Evolutionary conservation across 2,888 invertebrate species (phyloP).

Genomic region (Idaea dimidiata): DNA sequence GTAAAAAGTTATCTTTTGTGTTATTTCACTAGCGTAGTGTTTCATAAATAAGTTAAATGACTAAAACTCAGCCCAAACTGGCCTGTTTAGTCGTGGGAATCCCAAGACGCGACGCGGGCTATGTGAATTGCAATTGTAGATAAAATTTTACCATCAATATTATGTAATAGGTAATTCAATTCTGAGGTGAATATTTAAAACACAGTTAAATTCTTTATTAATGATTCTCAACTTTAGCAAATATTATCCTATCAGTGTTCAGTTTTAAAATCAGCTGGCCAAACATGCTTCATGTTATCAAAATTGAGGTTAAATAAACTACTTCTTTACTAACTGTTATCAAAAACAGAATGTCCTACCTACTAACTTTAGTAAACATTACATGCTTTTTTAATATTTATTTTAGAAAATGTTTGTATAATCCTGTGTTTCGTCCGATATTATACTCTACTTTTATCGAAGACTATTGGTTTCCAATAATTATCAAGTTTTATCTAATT

Average conservation of each 20-base stretch:
- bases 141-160: too few species aligned
- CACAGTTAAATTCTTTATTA: neutral
- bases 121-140: neutral
- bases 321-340: neutral
- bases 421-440: too few species aligned
- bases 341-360: neutral
- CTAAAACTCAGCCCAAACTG: neutral
- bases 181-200: too few species aligned
- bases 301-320: neutral
- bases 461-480: neutral
- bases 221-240: neutral
- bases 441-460: too few species aligned
- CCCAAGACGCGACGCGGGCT: neutral
- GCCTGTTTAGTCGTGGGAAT: neutral
- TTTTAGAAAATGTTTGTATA: too few species aligned
- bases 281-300: neutral
- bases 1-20: neutral
- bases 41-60: neutral
- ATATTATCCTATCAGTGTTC: neutral
- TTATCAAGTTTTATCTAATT: neutral
- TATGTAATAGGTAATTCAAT: too few species aligned
- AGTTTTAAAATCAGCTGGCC: neutral
- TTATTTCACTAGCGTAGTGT: neutral
- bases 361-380: neutral
- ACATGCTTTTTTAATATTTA: too few species aligned